Base-by-base conservation (phyloP, 2,113 vertebrate species). In the Beaufortia kweichowensis region DNA sequence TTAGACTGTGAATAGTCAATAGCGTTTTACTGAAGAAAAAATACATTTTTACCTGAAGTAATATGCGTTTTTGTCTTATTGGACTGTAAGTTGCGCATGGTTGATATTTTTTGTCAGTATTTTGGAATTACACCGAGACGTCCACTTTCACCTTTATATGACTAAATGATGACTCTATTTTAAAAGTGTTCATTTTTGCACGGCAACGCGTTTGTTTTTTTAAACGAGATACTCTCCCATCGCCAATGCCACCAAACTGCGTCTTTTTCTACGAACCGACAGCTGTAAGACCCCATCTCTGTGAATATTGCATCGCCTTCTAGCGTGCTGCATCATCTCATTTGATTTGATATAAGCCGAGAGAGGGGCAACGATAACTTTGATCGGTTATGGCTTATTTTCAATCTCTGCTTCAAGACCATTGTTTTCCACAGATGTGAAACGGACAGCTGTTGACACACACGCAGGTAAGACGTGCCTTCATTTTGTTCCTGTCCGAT, bases 401-500 rank as follows among this genome's bases (percentile, higher is more conserved):
- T 24, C n/a, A 21, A 35, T 41, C 12, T 59, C 53, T 14, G 68
- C 50, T 35, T 57, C 31, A 23, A 48, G 48, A 39, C 35, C 35
- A 11, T 39, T 39, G 35, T 57, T 57, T 17, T n/a, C 53, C 53
- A 19, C 68, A 41, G 31, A 71, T 24, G 23, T 7, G 21, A 71
- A 71, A 53, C 53, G 31, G 68, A 39, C 55, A 73, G 70, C 70
- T 73, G 70, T 73, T 59, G 70, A 57, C 43, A 74, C 70, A 79
- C 73, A 59, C 64, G 56, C 82, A 87, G 85, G 85, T 87, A 82
- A 83, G 81, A 71, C 48, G 71, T 70, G 60, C 74, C 75, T 86
- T 81, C 46, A 53, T 83, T 82, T 67, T 73, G 60, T 75, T 68
- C 65, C 24, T 71, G 74, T 68, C 62, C 65, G 39, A 0, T 64